Conservation (phyloP, 2,888 invertebrate genomes). For the Sphinx pinastri region DNA sequence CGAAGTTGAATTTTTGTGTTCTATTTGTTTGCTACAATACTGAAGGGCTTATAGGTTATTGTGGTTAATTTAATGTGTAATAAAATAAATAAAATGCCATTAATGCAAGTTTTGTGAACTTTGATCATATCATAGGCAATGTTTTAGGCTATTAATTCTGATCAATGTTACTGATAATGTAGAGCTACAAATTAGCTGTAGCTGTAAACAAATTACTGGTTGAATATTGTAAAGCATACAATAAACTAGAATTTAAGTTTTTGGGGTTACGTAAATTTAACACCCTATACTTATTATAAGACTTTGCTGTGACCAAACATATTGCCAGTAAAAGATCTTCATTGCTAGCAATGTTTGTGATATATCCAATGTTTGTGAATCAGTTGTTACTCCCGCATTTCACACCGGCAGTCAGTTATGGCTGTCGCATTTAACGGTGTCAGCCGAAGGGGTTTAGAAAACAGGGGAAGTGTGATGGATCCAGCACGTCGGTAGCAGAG, state of each 20-base stretch:
- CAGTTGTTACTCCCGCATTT: background rate
- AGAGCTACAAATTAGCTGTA: too few species aligned
- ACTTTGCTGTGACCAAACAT: background rate
- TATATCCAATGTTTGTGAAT: too few species aligned
- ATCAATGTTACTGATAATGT: too few species aligned
- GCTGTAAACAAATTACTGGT: background rate
- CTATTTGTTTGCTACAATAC: too few species aligned
- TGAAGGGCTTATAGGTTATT: too few species aligned
- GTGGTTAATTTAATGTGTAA: too few species aligned
- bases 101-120: too few species aligned
- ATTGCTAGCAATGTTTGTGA: too few species aligned
- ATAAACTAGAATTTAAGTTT: conserved; percentile 23
- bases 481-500: conserved; percentile 22
- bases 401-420: background rate
- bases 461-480: conserved; percentile 12
- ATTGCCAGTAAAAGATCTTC: background rate
- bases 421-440: background rate
- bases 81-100: too few species aligned
- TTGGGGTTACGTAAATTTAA: background rate
- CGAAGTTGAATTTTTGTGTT: too few species aligned
- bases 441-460: background rate
- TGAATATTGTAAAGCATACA: conserved; percentile 48
- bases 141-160: too few species aligned
- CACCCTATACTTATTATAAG: background rate
- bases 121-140: too few species aligned